Conservation (phyloP, 1,140 invertebrate species). For the Xylocopa sonorina region DNA sequence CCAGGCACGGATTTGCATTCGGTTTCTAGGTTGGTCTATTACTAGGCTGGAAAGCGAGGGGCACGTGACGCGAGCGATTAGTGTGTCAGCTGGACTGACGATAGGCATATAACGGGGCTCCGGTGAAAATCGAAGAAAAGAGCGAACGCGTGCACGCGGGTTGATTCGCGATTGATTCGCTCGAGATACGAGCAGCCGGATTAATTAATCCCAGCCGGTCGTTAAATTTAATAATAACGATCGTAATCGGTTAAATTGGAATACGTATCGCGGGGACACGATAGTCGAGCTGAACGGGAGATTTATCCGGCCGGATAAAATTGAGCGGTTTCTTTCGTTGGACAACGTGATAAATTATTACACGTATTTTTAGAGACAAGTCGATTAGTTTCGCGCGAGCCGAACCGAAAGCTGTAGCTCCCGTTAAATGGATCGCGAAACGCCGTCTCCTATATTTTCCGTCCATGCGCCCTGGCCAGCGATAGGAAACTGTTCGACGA, state of each 20-base stretch:
- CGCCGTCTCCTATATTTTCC: conserved; percentile 3
- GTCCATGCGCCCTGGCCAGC: too few species aligned
- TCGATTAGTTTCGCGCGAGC: conserved; percentile 24
- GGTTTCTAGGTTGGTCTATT: conserved; percentile 38
- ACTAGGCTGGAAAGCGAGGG: conserved; percentile 4
- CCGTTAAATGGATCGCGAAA: conserved; percentile 27
- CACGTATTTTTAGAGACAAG: background rate
- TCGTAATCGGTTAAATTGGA: background rate
- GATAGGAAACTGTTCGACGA: conserved; percentile 2
- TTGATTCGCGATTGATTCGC: background rate
- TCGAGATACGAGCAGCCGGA: background rate
- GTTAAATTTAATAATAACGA: background rate
- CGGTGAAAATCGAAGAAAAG: conserved; percentile 20
- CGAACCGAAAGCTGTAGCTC: background rate
- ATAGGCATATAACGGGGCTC: conserved; percentile 8
- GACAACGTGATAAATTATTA: background rate
- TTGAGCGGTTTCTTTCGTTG: background rate
- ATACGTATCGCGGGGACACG: background rate
- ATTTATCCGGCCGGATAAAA: background rate
- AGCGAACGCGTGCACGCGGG: background rate
- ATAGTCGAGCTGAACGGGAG: background rate
- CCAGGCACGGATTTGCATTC: conserved; percentile 31
- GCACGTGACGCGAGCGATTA: conserved; percentile 29
- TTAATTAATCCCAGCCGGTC: background rate
- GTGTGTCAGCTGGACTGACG: conserved; percentile 24